phyloP scores from a whole-genome alignment of 2,797 vertebrate genomes.

The Ceryle rudis region DNA sequence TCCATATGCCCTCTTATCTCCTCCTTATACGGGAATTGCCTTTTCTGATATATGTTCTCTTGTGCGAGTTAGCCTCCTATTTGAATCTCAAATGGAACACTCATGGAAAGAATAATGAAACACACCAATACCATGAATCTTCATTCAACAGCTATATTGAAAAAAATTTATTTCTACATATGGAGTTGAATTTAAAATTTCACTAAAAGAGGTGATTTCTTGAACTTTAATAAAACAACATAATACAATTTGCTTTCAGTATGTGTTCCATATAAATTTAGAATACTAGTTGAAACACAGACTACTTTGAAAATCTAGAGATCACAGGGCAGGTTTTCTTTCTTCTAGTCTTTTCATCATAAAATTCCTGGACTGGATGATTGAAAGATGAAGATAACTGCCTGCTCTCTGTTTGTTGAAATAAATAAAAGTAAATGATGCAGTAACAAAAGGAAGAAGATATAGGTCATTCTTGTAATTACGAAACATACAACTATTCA shows the following conservation, averaged over 20 bases:
- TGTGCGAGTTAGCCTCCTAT: neutral
- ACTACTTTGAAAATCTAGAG: neutral
- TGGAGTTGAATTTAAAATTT: neutral
- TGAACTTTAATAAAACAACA: neutral
- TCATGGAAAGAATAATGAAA: neutral
- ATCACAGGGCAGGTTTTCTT: neutral
- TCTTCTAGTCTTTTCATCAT: neutral
- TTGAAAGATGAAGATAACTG: neutral
- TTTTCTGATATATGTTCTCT: neutral
- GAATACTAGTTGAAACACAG: neutral
- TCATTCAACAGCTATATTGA: neutral
- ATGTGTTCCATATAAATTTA: neutral
- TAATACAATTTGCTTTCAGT: neutral
- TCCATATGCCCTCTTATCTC: neutral
- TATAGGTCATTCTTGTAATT: neutral
- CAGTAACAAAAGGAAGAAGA: neutral
- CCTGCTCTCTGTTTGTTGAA: neutral
- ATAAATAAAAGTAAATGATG: neutral
- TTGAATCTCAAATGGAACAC: neutral
- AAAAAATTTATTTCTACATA: neutral
- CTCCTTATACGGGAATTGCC: neutral
- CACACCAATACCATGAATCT: neutral
- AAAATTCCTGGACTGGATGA: neutral
- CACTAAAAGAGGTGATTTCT: neutral
- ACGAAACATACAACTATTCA: neutral